Percentiles rank a stretch among this genome's conserved stretches.
These are phyloP conservation scores for Ifrita kowaldi DNA, from an alignment of 2,113 vertebrate species.

Conservation along the genomic window DNA sequence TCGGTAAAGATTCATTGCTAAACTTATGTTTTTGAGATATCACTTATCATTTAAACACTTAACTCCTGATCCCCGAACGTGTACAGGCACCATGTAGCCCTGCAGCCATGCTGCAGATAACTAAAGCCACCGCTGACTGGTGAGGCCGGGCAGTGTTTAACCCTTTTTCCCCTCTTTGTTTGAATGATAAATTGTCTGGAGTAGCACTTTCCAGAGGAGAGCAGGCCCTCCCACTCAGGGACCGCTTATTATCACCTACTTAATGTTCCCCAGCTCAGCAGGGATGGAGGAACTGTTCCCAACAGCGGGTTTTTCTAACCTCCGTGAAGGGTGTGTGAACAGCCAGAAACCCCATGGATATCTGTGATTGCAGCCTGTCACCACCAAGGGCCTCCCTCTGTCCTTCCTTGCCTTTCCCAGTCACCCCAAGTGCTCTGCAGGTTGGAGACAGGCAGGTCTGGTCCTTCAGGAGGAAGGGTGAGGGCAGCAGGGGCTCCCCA, in stretches of 20 bases:
- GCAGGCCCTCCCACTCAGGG: slow-evolving; percentile 16
- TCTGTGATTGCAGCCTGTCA: background rate
- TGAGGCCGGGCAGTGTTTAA: background rate
- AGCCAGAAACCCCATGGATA: background rate
- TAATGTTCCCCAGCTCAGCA: slow-evolving; percentile 43
- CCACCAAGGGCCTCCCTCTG: background rate
- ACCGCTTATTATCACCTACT: slow-evolving; percentile 35
- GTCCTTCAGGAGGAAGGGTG: background rate
- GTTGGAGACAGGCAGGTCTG: background rate
- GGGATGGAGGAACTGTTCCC: slow-evolving; percentile 3
- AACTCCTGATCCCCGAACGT: slow-evolving; percentile 48
- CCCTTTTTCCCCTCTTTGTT: background rate
- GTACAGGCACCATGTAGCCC: slow-evolving; percentile 40
- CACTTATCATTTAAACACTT: slow-evolving; percentile 59
- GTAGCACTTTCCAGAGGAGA: slow-evolving; percentile 2
- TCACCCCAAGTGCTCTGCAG: background rate
- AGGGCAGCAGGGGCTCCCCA: background rate
- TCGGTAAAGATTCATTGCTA: slow-evolving; percentile 66
- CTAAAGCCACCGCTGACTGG: background rate
- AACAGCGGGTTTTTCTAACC: background rate
- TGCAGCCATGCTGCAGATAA: slow-evolving; percentile 17
- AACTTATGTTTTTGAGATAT: slow-evolving; percentile 68
- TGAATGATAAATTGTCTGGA: slow-evolving; percentile 18
- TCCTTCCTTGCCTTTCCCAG: background rate
- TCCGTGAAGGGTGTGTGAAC: background rate